Conservation (phyloP, 2,113 vertebrate genomes). For the Hassar affinis region DNA sequence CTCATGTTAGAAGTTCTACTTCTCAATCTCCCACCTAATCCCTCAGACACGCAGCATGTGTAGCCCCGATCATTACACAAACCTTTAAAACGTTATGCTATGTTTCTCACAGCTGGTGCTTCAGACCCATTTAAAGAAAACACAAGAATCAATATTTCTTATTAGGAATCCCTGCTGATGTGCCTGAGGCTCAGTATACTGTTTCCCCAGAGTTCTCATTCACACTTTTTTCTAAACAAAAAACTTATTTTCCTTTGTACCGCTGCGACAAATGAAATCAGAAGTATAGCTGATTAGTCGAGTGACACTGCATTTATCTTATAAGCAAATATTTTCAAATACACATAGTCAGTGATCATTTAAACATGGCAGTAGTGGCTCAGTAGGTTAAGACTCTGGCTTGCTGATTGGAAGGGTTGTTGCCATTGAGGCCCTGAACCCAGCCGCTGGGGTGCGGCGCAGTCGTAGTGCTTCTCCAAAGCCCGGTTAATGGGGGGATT, state of each 20-base stretch:
- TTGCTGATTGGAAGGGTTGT: no score
- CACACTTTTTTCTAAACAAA: not conserved
- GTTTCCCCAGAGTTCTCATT: constrained; percentile 19
- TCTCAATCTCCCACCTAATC: constrained; percentile 53
- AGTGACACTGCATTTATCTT: constrained; percentile 19
- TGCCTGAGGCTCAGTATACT: constrained; percentile 52
- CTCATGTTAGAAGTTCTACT: constrained; percentile 29
- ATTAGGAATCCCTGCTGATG: constrained; percentile 62
- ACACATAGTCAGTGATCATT: not conserved
- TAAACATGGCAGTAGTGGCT: no score
- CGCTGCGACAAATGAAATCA: constrained; percentile 33
- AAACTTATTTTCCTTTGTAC: constrained; percentile 30
- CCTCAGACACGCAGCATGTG: constrained; percentile 50
- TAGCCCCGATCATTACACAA: constrained; percentile 57
- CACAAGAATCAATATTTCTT: constrained; percentile 64
- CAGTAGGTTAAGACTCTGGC: no score
- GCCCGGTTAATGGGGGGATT: no score
- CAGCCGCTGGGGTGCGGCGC: no score
- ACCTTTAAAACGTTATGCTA: constrained; percentile 55
- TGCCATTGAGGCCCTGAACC: no score
- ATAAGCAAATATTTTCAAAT: constrained; percentile 5
- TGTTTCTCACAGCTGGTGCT: constrained; percentile 55
- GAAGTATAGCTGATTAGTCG: constrained; percentile 20
- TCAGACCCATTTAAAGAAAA: constrained; percentile 61
- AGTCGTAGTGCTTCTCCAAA: no score